Evolutionary conservation across 2,888 invertebrate species (phyloP), one percentile per base, ranked within the genome.

Genomic region (Acleris holmiana): DNA sequence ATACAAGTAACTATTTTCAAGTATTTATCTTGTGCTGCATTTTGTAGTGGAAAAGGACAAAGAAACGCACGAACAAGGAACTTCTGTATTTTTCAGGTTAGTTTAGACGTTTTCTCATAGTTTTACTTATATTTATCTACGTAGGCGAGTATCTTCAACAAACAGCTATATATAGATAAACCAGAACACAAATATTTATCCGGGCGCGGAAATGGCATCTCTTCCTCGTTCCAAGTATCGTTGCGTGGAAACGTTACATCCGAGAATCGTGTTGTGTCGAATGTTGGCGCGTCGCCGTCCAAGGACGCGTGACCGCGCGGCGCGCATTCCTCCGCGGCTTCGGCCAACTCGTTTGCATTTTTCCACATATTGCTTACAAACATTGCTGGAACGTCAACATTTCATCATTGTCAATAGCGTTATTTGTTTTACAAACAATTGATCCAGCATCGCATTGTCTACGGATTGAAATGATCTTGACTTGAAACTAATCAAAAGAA

Each of bases 301-400:
- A 63, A 63, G 68, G 61, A 51, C 66, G 64, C 51, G 59, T 68
- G 71, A 68, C 65, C 69, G 75, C 67, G 69, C 74, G 76, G 70
- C 72, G 73, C 74, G 74, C 80, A 86, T 85, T 80, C 81, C 77
- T 67, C 62, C 71, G 71, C 71, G 67, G 70, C 72, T 73, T 73
- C 73, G 67, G 71, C 68, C 69, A 67, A 75, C 74, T 78, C 77
- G 82, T 84, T 85, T 83, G 82, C 82, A 86, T 87, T 83, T 85
- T 85, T 85, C 72, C 73, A 73, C 74, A 77, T 80, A 80, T 85
- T 81, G 85, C 83, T 88, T 86, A 84, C 82, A 87, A 88, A 88
- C 84, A 87, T 79, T 69, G 70, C 69, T 71, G 72, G 72, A 76
- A 78, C 74, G 78, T 76, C 80, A 81, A 82, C 80, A 83, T 79